Evolutionary conservation across 2,888 invertebrate species (phyloP), one percentile per base, ranked within the genome.

Genomic region (Craniophora ligustri): DNA sequence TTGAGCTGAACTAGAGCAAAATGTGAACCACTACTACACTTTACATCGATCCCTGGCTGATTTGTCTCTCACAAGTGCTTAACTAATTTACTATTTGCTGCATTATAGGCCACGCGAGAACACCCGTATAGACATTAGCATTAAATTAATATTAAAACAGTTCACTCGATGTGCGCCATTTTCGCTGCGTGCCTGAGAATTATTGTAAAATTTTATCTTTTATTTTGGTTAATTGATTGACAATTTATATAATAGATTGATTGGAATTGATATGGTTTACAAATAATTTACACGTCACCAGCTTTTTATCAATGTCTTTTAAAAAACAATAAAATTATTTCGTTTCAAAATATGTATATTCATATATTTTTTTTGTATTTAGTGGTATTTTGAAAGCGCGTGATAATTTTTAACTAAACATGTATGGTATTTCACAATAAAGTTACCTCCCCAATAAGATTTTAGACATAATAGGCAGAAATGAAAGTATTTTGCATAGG

Each of bases 171-270:
- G 23, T 38, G 16, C 16, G 41, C 28, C 28, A 41, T 41, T 31
- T 30, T 31, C 31, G 15, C 18, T 30, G 23, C 15, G 19, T 41
- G 15, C 28, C 31, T 41, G 41, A 18, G 31, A 16, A 31, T 28
- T 41, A 38, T 38, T 38, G 38, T 38, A 38, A 38, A 23, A 23
- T 23, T 13, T 14, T 38, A 14, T 38, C 38, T 38, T 38, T 23
- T 38, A 38, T 38, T 38, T 38, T 38, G 23, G 38, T 21, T 21
- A 23, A 38, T n/a, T n/a, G n/a, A n/a, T n/a, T n/a, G n/a, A n/a
- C n/a, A n/a, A n/a, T n/a, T 38, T 38, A 23, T 21, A 38, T 21
- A 38, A 23, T 21, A 38, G 21, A 23, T 38, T 23, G 21, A 38
- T 38, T 13, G 23, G 38, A 38, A 38, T 38, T 38, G 21, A 23